Base-by-base conservation (phyloP, 2,113 vertebrate species). In the Perca schrenkii region DNA sequence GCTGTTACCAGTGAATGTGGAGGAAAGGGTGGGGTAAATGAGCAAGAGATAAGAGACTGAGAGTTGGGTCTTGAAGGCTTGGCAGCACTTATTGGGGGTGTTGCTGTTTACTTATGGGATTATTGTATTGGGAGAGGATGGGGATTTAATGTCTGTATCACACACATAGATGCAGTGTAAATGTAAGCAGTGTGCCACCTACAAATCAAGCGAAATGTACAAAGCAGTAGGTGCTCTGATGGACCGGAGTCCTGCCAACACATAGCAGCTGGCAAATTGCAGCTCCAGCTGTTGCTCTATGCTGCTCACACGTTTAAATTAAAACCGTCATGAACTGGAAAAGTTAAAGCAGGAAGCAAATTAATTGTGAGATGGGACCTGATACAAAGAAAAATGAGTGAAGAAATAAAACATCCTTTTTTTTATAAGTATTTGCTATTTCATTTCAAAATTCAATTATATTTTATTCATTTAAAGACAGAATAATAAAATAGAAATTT, bases 61-160 rank as follows among this genome's bases (percentile, higher is more conserved):
- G 63, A 63, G 36, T 54, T 65, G 8, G 0, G 74, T 53, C 50
- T 69, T 72, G 34, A 57, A 16, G 64, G 40, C 57, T 82, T 21
- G 60, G 82, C 50, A 49, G 60, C 31, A 63, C 78, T 74, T 50
- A 61, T 62, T 52, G 49, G 54, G 15, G 36, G 0, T 22, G 47
- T n/a, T n/a, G 12, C 19, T 91, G 91, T 94, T 93, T 90, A 43
- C 74, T 81, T 75, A 34, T 36, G 58, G 90, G 89, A 89, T 93
- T 82, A 88, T 76, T 66, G 68, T 54, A 49, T 57, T 61, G 36
- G 43, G 52, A 85, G 85, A 92, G 89, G 86, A 85, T 84, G 84
- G 75, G 77, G 79, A 84, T 56, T 85, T 68, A 60, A 22, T 80
- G 54, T 61, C 67, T 50, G 22, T 36, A 3, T 54, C 67, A 46